phyloP scores from a whole-genome alignment of 2,113 vertebrate species.

The Mustela lutreola region DNA sequence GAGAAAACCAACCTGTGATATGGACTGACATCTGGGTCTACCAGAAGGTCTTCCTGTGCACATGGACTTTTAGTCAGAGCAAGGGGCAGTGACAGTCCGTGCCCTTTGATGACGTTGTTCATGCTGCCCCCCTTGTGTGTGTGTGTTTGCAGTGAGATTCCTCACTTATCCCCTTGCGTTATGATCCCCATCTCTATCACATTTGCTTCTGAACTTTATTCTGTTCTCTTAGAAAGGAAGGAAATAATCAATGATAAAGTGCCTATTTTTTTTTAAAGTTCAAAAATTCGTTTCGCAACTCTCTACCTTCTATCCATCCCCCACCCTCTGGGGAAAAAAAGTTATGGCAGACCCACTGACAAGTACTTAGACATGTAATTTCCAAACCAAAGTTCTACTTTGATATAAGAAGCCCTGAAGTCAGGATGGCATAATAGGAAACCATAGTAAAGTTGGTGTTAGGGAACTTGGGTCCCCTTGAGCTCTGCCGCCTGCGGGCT shows the following conservation, averaged over 20 bases:
- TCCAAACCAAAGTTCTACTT: background rate
- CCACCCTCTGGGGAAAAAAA: background rate
- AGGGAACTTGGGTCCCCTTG: background rate
- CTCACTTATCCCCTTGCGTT: background rate
- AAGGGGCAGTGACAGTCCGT: background rate
- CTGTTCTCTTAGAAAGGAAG: background rate
- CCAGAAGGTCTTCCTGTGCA: background rate
- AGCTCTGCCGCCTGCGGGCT: background rate
- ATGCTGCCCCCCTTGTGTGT: accelerated
- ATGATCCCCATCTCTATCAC: background rate
- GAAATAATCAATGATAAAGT: background rate
- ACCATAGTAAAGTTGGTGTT: background rate
- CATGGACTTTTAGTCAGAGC: background rate
- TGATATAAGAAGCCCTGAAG: background rate
- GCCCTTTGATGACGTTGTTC: background rate
- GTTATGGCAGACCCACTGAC: background rate
- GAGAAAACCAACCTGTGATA: background rate
- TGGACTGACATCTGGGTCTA: background rate
- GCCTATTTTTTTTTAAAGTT: background rate
- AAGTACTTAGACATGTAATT: background rate
- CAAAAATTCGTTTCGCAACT: background rate
- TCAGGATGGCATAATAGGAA: background rate
- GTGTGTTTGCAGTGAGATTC: background rate
- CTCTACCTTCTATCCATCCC: too few relatives aligned
- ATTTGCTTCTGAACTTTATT: slow-evolving; percentile 28